Evolutionary conservation across 2,797 vertebrate genomes (phyloP).

Genomic region (Cuniculus paca): DNA sequence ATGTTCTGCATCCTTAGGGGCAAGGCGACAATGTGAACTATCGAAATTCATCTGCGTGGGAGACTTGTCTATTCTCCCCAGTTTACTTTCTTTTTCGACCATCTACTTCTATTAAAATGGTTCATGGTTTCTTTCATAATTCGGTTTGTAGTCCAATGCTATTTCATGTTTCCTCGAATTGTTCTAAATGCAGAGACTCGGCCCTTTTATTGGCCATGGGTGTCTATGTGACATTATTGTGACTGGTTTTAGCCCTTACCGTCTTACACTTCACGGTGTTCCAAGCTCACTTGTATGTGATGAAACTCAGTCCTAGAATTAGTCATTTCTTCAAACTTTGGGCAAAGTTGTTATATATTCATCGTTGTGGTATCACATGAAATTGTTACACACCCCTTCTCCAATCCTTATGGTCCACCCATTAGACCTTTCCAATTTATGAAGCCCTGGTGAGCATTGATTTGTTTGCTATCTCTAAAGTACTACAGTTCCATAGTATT

Average conservation of each 20-base stretch:
- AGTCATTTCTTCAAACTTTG: neutral
- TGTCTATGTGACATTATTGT: neutral
- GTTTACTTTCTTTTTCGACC: neutral
- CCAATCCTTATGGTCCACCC: neutral
- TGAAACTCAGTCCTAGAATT: neutral
- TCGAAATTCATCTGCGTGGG: neutral
- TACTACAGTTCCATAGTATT: neutral
- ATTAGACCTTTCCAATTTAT: no score
- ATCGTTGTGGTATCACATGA: rapidly evolving
- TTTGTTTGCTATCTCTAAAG: neutral
- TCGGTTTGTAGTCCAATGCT: neutral
- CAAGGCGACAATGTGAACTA: neutral
- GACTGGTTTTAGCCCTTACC: neutral
- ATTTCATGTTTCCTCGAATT: neutral
- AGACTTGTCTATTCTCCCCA: neutral
- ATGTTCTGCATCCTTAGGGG: neutral
- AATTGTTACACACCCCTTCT: neutral
- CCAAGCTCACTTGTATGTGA: neutral
- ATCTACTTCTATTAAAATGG: neutral
- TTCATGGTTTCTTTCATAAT: neutral
- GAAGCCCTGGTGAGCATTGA: neutral
- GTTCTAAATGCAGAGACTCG: neutral
- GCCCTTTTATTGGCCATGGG: neutral
- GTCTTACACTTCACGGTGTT: neutral
- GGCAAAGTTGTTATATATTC: neutral